Percentiles rank a stretch among this genome's conserved stretches.
Evolutionary conservation across 2,888 invertebrate species (phyloP).

Genomic region (Pegoplata infirma): DNA sequence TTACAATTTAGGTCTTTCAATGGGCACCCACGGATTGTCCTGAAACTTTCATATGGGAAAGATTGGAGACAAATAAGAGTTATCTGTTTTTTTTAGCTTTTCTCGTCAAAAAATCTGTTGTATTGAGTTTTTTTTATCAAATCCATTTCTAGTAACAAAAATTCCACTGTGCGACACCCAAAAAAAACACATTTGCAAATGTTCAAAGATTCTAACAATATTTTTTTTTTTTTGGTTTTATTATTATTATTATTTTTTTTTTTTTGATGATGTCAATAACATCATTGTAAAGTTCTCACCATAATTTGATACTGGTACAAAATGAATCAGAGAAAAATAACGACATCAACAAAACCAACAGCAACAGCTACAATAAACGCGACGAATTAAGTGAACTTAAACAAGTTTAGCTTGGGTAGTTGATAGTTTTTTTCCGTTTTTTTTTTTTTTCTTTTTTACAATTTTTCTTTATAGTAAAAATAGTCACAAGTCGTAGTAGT

Average conservation of each 20-base stretch:
- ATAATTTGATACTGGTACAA: constrained; percentile 57
- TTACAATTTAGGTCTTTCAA: too few species aligned
- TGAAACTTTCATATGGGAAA: too few species aligned
- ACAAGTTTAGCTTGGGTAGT: constrained; percentile 57
- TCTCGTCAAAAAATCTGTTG: too few species aligned
- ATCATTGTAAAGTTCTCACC: constrained; percentile 60
- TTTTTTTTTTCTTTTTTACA: constrained; percentile 13
- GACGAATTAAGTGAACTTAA: constrained; percentile 53
- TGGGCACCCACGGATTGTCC: too few species aligned
- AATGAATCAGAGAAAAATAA: constrained; percentile 49
- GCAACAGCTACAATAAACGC: not conserved
- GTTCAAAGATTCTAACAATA: constrained; percentile 30
- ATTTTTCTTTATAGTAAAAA: constrained; percentile 3
- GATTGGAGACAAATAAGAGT: too few species aligned
- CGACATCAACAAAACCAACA: constrained; percentile 1
- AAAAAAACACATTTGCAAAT: constrained; percentile 47
- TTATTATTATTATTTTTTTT: not conserved
- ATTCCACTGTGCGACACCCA: not conserved
- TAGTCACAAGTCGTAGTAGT: too few species aligned
- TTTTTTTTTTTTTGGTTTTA: constrained; percentile 15
- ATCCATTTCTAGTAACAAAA: too few species aligned
- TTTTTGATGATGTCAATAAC: constrained; percentile 62
- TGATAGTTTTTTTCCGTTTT: constrained; percentile 32
- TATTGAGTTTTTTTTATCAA: too few species aligned
- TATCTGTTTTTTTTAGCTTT: too few species aligned